Evolutionary conservation across 2,888 invertebrate genomes (phyloP), one percentile per base, ranked within the genome.

Genomic region (Neoascia interrupta): DNA sequence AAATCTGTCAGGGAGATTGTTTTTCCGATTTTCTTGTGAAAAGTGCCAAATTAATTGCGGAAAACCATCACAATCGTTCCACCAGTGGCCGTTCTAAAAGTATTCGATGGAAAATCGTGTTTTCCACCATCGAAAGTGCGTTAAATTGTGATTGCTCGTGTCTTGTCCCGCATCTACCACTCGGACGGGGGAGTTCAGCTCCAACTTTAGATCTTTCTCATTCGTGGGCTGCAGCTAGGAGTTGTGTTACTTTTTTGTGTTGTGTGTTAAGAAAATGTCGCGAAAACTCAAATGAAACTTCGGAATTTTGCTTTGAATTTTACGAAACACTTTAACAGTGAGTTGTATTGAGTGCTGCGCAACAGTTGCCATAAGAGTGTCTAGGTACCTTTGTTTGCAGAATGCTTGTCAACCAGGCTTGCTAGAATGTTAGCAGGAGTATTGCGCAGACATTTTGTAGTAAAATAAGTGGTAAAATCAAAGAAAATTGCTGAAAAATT

Each of bases 1-100:
- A 70, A 76, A 76, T 75, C 75, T 75, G 75, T 70, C 70, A 76
- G 64, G 70, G 61, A 63, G 70, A 76, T 70, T 70, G 70, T 76
- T 70, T 76, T 64, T 58, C 76, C 64, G 39, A 70, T 64, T 70
- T 70, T 54, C 61, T 45, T 58, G 45, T 49, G 49, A 70, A 76
- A 76, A 70, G 70, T 76, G 76, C 70, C 70, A 76, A 76, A 76
- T 76, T 58, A 76, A 76, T 72, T 76, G n/a, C 45, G 39, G 16
- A 76, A 76, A 72, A 47, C 36, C 31, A 39, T 19, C 31, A 36
- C 37, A 72, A 36, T 28, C 47, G 13, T 8, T 31, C 15, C 34
- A 34, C 53, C 8, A 64, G 31, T 60, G 19, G 3, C 5, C n/a
- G 13, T 16, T 60, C 37, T n/a, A 39, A 34, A 11, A 1, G 15